These are phyloP conservation scores for Xiphias gladius DNA, from an alignment of 2,113 vertebrate species.

Conservation along the genomic window DNA sequence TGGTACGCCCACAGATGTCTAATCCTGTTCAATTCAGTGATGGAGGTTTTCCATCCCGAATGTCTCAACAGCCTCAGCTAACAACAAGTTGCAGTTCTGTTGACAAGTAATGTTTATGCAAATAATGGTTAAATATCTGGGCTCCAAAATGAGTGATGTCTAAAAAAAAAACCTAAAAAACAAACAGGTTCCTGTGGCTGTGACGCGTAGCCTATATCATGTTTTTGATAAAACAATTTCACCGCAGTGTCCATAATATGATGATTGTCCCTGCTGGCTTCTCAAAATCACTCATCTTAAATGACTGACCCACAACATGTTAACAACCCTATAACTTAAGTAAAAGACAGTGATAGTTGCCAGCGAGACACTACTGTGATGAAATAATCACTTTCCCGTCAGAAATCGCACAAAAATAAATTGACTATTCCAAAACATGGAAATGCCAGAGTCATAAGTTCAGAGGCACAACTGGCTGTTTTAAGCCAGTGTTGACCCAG, in stretches of 20 bases:
- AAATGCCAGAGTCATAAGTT: neutral
- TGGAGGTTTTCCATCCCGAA: neutral
- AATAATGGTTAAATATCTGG: constrained; percentile 18
- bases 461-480: neutral
- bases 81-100: neutral
- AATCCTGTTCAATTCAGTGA: neutral
- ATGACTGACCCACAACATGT: neutral
- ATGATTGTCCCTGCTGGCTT: neutral
- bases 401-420: neutral
- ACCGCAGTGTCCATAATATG: neutral
- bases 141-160: neutral
- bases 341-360: neutral
- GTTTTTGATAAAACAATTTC: neutral
- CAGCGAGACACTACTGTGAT: neutral
- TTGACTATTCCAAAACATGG: neutral
- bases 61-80: neutral
- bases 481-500: neutral
- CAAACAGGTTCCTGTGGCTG: neutral
- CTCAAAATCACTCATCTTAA: neutral
- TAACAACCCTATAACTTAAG: neutral
- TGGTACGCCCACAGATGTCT: neutral
- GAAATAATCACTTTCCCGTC: neutral
- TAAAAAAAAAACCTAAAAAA: neutral
- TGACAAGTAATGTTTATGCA: constrained; percentile 6
- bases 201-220: neutral